Conservation (phyloP, 1,140 invertebrate genomes). For the Drosophila ficusphila region DNA sequence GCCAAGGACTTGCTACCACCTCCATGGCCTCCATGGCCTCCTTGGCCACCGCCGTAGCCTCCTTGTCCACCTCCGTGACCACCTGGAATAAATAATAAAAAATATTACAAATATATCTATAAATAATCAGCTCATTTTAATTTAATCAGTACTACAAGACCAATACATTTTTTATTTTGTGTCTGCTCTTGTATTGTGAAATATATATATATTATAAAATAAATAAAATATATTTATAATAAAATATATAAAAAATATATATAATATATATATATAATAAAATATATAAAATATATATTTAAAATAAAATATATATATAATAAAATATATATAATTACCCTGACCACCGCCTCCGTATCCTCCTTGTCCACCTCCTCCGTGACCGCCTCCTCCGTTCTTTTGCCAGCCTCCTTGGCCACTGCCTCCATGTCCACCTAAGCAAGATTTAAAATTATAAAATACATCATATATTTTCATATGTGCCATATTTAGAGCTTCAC, state of each 20-base stretch:
- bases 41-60: conserved; percentile 11
- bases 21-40: conserved; percentile 22
- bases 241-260: too few species aligned
- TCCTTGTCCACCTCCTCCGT: conserved; percentile 9
- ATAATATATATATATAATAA: too few species aligned
- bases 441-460: neutral
- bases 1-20: conserved; percentile 53
- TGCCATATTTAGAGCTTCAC: too few species aligned
- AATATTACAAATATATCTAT: neutral
- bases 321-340: conserved; percentile 2
- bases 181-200: too few species aligned
- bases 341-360: conserved; percentile 42
- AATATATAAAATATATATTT: neutral
- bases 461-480: too few species aligned
- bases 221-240: too few species aligned
- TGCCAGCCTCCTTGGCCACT: conserved; percentile 35
- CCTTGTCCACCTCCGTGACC: conserved; percentile 52
- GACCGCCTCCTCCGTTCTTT: conserved; percentile 28
- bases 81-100: neutral
- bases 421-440: conserved; percentile 13
- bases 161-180: too few species aligned
- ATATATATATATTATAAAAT: too few species aligned
- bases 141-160: too few species aligned
- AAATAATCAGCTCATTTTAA: too few species aligned
- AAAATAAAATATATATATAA: neutral